A percentile compares a stretch with the other conserved stretches of the same genome.
These are phyloP conservation scores for Ectemnius lituratus DNA, from an alignment of 2,888 invertebrate genomes.

Conservation along the genomic window DNA sequence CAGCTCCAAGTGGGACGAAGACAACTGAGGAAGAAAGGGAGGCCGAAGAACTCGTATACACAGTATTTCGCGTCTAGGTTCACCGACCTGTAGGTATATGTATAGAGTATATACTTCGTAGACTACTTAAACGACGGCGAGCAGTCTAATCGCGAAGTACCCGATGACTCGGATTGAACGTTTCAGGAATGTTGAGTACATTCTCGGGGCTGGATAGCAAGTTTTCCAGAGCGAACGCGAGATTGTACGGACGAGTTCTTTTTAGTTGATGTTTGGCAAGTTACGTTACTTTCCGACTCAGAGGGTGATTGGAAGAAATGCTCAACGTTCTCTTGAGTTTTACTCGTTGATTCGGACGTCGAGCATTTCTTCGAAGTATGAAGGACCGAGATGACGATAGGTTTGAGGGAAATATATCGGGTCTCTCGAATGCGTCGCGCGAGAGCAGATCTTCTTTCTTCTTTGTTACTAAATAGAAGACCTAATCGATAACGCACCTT, in stretches of 20 bases:
- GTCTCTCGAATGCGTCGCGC: slow-evolving; percentile 22
- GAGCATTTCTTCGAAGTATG: slow-evolving; percentile 16
- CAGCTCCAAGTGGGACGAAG: slow-evolving; percentile 4
- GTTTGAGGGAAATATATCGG: slow-evolving; percentile 8
- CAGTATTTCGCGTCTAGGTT: slow-evolving; percentile 31
- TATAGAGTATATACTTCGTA: slow-evolving; percentile 22
- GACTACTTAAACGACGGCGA: slow-evolving; percentile 10
- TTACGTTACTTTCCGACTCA: slow-evolving; percentile 76
- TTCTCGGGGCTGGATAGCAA: slow-evolving; percentile 16
- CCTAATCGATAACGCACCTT: slow-evolving; percentile 67
- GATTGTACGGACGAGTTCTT: slow-evolving; percentile 44
- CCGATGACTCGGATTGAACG: slow-evolving; percentile 76
- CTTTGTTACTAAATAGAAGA: slow-evolving; percentile 33
- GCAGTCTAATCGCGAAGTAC: slow-evolving; percentile 41
- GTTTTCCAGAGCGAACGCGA: slow-evolving; percentile 17
- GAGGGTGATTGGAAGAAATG: slow-evolving; percentile 67
- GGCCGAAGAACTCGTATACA: slow-evolving; percentile 23
- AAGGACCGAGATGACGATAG: slow-evolving; percentile 22
- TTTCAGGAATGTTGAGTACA: slow-evolving; percentile 67
- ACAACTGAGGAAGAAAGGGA: neutral
- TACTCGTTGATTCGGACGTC: slow-evolving; percentile 11
- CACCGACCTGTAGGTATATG: slow-evolving; percentile 22
- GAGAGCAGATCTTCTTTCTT: slow-evolving; percentile 33
- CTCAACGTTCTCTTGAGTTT: slow-evolving; percentile 52
- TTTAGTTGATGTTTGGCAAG: slow-evolving; percentile 63